Base-by-base conservation (phyloP, 2,888 invertebrate species). In the Pachliopta kotzebuea region DNA sequence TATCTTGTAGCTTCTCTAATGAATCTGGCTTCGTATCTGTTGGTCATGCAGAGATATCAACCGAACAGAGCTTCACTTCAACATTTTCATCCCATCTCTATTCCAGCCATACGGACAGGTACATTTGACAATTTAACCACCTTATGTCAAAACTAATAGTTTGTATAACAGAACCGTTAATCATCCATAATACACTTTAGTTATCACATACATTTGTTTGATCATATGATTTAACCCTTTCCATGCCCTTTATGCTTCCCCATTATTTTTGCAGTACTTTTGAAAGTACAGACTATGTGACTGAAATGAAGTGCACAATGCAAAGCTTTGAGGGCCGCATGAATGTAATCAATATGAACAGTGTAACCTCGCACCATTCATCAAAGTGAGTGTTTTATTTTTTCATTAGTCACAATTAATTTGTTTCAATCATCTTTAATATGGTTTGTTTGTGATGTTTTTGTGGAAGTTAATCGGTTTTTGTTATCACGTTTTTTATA, bases 191-290 rank as follows among this genome's bases (percentile, higher is more conserved):
- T 60, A 53, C 61, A 57, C 49, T 24, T 55, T 55, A 56, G 55
- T 37, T 62, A 24, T 50, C 60, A 50, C 56, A 21, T 52, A 20
- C 50, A 23, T 21, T 29, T 65, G 54, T 65, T 60, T 67, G 67
- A 68, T 65, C 66, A 21, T 37, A 14, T 37, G 65, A 72, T 62
- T 67, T 63, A 21, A 23, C 50, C 50, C 50, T 67, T 67, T 62
- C 67, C 59, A 52, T 61, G 68, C 72, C 71, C 72, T 76, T 80
- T 78, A 82, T 78, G 86, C 85, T 86, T 87, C 17, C 69, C 71
- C 81, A 83, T 88, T 88, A 86, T 90, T 86, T 86, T 88, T 89
- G 86, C 91, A 91, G 90, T 90, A 86, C 85, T 88, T 90, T 89
- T 89, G 88, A 90, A 85, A 90, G 89, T 88, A 87, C 90, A 85